These are phyloP conservation scores for Leuciscus waleckii DNA, from an alignment of 2,797 vertebrate genomes.

Conservation along the genomic window DNA sequence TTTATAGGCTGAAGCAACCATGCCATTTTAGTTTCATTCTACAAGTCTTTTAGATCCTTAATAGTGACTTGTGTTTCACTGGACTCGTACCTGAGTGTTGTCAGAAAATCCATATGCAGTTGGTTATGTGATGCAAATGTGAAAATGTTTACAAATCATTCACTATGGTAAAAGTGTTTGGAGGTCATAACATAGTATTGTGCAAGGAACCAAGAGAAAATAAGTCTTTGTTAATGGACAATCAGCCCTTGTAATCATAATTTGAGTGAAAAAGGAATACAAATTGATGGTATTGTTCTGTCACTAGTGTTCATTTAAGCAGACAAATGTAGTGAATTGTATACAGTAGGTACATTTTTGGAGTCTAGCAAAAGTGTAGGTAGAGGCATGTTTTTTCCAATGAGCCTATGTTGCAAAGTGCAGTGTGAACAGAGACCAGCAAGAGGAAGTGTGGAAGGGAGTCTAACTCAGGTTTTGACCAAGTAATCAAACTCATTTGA, in stretches of 20 bases:
- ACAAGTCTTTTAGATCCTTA: not conserved
- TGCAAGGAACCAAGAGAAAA: not conserved
- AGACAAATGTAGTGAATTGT: not conserved
- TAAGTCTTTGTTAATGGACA: not conserved
- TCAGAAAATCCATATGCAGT: not conserved
- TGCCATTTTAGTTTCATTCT: not conserved
- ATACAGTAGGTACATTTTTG: not conserved
- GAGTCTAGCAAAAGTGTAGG: not conserved
- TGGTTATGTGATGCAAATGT: not conserved
- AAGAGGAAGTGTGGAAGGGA: not conserved
- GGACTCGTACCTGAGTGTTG: not conserved
- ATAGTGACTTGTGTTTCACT: not conserved
- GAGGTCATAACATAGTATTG: not conserved
- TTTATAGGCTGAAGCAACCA: not conserved
- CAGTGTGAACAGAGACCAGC: not conserved
- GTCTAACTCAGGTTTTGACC: not conserved
- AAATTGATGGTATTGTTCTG: not conserved
- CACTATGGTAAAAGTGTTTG: not conserved
- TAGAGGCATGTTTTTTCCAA: not conserved
- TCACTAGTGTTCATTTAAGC: not conserved
- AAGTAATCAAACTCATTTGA: conserved; percentile 8
- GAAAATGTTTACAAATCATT: not conserved
- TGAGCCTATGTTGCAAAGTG: not conserved
- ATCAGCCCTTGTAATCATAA: not conserved
- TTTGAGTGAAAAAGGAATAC: not conserved